Conservation (phyloP, 2,888 invertebrate species). For the Melipona bicolor region DNA sequence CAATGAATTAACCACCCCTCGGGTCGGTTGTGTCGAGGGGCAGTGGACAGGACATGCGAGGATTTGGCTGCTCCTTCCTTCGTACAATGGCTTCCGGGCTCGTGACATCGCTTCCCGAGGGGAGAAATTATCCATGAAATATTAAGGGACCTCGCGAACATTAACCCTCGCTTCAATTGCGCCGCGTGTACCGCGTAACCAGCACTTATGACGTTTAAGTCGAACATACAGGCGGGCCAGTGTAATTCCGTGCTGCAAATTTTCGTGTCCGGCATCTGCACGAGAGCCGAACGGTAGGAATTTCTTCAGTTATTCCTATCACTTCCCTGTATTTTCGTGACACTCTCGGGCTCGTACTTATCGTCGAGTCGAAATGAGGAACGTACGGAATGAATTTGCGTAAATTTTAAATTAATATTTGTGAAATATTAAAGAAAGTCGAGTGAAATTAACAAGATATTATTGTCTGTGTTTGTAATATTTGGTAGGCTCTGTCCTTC, state of each 20-base stretch:
- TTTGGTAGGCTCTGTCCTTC: too few relatives aligned
- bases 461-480: neutral
- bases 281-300: neutral
- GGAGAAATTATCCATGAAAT: conserved; percentile 79
- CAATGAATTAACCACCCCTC: conserved; percentile 75
- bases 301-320: neutral
- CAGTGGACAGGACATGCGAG: conserved; percentile 71
- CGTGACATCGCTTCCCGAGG: conserved; percentile 71
- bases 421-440: too few relatives aligned
- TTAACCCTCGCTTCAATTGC: conserved; percentile 72
- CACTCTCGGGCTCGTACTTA: neutral
- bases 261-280: neutral
- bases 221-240: conserved; percentile 61
- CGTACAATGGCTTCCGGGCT: conserved; percentile 73
- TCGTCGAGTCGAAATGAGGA: neutral
- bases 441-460: too few relatives aligned
- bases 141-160: conserved; percentile 75
- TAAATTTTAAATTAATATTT: neutral
- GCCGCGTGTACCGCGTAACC: conserved; percentile 60
- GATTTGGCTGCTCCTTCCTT: conserved; percentile 72
- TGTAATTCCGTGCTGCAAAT: conserved; percentile 19
- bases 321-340: neutral
- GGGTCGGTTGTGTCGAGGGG: conserved; percentile 60
- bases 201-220: conserved; percentile 63
- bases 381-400: neutral